phyloP scores from a whole-genome alignment of 2,797 vertebrate genomes.

The Channallabes apus region DNA sequence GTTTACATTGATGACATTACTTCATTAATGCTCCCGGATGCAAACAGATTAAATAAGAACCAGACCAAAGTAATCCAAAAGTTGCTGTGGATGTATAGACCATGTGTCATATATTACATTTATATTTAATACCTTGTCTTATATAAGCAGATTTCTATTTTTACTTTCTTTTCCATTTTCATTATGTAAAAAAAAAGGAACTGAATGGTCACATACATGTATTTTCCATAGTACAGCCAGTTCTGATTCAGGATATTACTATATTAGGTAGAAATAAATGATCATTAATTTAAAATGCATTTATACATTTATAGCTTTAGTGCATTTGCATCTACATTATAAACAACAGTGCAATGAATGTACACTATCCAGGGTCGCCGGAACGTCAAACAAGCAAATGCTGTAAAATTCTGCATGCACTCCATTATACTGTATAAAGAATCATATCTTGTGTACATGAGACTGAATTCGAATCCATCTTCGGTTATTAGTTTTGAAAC shows the following conservation, averaged over 20 bases:
- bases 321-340: not conserved
- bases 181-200: too few species aligned
- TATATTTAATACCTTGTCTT: not conserved
- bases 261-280: not conserved
- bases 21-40: constrained; percentile 24
- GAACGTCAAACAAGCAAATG: too few species aligned
- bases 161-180: not conserved
- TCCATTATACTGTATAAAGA: too few species aligned
- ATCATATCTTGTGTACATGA: too few species aligned
- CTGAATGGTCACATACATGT: not conserved
- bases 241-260: not conserved
- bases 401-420: too few species aligned
- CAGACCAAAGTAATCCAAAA: constrained; percentile 10
- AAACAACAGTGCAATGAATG: not conserved
- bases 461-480: too few species aligned
- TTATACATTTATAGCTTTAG: not conserved
- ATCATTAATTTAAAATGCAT: too few species aligned
- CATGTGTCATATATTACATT: not conserved
- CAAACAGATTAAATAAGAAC: constrained; percentile 14
- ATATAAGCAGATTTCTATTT: not conserved
- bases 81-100: not conserved
- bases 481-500: too few species aligned
- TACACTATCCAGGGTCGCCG: not conserved
- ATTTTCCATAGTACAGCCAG: not conserved
- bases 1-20: constrained; percentile 38